Conservation (phyloP, 2,113 vertebrate genomes). For the Pycnonotus jocosus region DNA sequence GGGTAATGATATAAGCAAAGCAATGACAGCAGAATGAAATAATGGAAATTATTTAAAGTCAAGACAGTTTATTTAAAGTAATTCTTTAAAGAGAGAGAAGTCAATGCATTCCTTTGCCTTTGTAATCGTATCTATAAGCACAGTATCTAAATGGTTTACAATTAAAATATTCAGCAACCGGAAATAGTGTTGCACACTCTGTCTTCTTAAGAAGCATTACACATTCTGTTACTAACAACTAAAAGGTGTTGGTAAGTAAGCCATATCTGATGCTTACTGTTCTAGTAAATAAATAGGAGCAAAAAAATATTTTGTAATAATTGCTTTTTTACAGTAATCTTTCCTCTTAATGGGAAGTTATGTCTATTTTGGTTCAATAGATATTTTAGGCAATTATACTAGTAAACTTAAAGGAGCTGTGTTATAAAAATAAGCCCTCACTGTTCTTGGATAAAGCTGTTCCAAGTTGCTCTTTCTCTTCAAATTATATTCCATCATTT, state of each 20-base stretch:
- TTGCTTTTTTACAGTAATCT: background rate
- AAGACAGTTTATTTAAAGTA: background rate
- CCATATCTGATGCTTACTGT: background rate
- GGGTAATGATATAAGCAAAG: background rate
- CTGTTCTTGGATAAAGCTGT: background rate
- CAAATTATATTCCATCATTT: background rate
- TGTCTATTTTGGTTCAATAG: background rate
- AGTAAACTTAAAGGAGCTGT: background rate
- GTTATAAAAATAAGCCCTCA: background rate
- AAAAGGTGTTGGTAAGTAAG: background rate
- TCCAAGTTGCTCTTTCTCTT: background rate
- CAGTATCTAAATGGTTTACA: accelerated
- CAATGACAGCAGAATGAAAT: background rate
- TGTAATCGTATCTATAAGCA: background rate
- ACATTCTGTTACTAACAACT: background rate
- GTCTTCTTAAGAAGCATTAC: background rate
- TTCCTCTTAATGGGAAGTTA: background rate
- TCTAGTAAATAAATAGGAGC: background rate
- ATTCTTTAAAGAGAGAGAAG: background rate
- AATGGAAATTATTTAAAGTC: background rate
- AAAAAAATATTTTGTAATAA: background rate
- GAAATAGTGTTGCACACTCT: background rate
- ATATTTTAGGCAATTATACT: background rate
- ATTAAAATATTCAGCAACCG: background rate
- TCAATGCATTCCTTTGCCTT: background rate